Evolutionary conservation across 2,888 invertebrate species (phyloP), one percentile per base, ranked within the genome.

Genomic region (Pristionchus mayeri): DNA sequence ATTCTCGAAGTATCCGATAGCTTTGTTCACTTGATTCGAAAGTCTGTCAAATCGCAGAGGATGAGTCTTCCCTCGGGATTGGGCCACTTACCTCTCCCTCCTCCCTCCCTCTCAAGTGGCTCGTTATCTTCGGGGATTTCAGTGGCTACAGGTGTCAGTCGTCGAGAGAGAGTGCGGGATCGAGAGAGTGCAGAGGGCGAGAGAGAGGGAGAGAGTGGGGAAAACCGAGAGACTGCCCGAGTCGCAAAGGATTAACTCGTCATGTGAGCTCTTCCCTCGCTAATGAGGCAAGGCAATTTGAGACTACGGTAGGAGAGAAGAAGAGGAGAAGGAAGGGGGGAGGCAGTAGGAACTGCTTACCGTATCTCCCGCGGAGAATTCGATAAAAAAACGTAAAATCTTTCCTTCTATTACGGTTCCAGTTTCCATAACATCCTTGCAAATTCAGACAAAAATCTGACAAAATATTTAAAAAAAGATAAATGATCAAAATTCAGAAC

Each of bases 241-340:
- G 63, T 37, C 60, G 30, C 37, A 67, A 37, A 30, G 24, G 71
- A 71, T 71, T 71, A 71, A 71, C 11, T n/a, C 44, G 71, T 71
- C 71, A 71, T 71, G 71, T 11, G 71, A 71, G 71, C 71, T 40
- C 71, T 71, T 60, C 67, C 67, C 37, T 71, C 71, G 13, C 71
- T 71, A 71, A 71, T 71, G 71, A 71, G 71, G 67, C 30, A 11
- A 71, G 71, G 71, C 71, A 40, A 71, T 71, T 71, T 71, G 71
- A 71, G 71, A 71, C 71, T 71, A 71, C 71, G 71, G 71, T 71
- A 71, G 40, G 40, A 24, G 24, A n/a, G n/a, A 44, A 24, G 30
- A 6, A 54, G 54, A 54, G 4, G 54, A 16, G n/a, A 21, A 54
- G 54, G n/a, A n/a, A 13, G 54, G 54, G 54, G 54, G 54, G 63